Base-by-base conservation (phyloP, 2,888 invertebrate species). In the Pardosa pseudoannulata region DNA sequence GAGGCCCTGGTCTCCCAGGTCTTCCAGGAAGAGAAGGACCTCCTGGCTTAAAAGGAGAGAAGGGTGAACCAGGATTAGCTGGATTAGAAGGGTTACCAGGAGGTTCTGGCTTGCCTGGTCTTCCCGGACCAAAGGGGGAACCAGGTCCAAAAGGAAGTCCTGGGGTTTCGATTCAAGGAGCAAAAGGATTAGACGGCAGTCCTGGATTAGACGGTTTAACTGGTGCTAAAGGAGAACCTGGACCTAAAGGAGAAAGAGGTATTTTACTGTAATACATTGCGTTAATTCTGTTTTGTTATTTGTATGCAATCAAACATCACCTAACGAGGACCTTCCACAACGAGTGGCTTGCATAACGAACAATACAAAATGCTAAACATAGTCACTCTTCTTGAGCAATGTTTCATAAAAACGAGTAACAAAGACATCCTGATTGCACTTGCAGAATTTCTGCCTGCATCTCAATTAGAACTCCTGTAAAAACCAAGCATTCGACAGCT, bases 91-190 rank as follows among this genome's bases (percentile, higher is more conserved):
- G 90, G 23, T 29, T 87, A n/a, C 93, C 95, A 19, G 97, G 97
- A 1, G 93, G 95, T 27, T 96, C 96, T 29, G 97, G 97, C 0
- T 96, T 96, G 90, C 95, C 96, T 7, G 97, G 97, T 29, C 93
- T 93, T 87, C 94, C 95, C 29, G 97, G 97, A 1, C 92, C 94
- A 46, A 96, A 96, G 92, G 96, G 89, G 19, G 89, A 89, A 70
- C 87, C 88, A 13, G 89, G 89, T 29, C 78, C 70, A n/a, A 89
- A 83, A 76, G 89, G 89, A 27, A 88, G 86, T 46, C 72, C 79
- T 65, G 89, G 89, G 28, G 32, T 79, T 19, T 85, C 88, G 13
- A 83, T 83, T 79, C 82, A 79, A 29, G 89, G 89, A 11, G 87
- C 87, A 23, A 87, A 82, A 71, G 89, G 89, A 68, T 73, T 89